Conservation (phyloP, 1,140 invertebrate genomes). For the Ips nitidus region DNA sequence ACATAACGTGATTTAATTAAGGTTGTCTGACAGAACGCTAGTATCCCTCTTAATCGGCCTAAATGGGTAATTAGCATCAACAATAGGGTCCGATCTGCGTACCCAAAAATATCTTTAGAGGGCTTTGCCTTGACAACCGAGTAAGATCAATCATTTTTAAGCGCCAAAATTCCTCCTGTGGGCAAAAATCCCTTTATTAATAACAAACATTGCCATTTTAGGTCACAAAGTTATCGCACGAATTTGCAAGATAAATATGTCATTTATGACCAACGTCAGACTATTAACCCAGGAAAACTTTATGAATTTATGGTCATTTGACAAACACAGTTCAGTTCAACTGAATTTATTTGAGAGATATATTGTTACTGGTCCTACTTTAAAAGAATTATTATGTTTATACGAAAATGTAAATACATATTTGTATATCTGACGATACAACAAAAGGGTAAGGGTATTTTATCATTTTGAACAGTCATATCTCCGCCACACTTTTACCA, state of each 20-base stretch:
- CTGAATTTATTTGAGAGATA: slow-evolving; percentile 1
- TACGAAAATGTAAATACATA: neutral
- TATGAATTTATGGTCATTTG: slow-evolving; percentile 5
- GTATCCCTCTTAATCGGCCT: slow-evolving; percentile 6
- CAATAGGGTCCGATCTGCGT: neutral
- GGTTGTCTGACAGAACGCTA: neutral
- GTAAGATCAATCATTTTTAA: slow-evolving; percentile 21
- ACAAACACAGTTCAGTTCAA: slow-evolving; percentile 7
- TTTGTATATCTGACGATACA: neutral
- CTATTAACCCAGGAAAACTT: slow-evolving; percentile 8
- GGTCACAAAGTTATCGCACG: slow-evolving; percentile 1
- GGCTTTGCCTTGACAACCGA: neutral
- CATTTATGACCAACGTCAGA: neutral
- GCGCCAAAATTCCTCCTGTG: neutral
- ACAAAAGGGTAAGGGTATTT: slow-evolving; percentile 1
- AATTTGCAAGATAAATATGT: slow-evolving; percentile 8
- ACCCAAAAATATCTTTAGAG: slow-evolving; percentile 7
- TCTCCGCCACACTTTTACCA: slow-evolving; percentile 6
- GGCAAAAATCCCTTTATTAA: slow-evolving; percentile 3
- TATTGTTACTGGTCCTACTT: neutral
- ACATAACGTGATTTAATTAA: slow-evolving; percentile 7
- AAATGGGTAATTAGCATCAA: slow-evolving; percentile 11
- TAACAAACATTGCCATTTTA: slow-evolving; percentile 6
- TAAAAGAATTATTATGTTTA: slow-evolving; percentile 4
- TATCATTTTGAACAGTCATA: slow-evolving; percentile 2